phyloP scores from a whole-genome alignment of 2,113 vertebrate genomes.

The Centropus bengalensis region DNA sequence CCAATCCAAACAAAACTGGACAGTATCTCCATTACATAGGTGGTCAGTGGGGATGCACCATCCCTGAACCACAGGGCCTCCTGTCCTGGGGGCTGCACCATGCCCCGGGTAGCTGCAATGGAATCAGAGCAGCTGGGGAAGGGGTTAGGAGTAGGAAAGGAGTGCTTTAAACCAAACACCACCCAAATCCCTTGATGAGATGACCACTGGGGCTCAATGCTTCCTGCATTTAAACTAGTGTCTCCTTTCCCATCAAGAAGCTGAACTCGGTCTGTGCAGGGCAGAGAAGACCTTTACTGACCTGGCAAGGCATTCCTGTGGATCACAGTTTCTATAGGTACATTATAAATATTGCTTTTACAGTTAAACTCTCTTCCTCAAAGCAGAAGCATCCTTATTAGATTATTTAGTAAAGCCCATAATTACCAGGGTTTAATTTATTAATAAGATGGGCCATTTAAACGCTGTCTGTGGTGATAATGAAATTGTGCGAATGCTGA shows the following conservation, averaged over 20 bases:
- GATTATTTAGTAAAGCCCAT: constrained; percentile 7
- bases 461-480: background rate
- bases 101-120: background rate
- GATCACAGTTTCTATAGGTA: background rate
- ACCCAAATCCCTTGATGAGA: background rate
- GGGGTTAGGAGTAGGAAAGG: background rate
- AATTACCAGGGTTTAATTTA: constrained; percentile 12
- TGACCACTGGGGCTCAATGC: background rate
- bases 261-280: background rate
- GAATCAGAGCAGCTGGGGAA: background rate
- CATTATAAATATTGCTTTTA: background rate
- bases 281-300: background rate
- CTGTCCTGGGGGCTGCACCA: accelerated
- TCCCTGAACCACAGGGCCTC: background rate
- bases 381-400: background rate
- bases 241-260: background rate
- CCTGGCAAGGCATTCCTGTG: background rate
- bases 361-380: background rate
- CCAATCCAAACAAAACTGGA: background rate
- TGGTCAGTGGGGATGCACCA: background rate
- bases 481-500: background rate
- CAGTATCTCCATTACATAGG: background rate
- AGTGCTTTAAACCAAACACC: background rate
- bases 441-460: background rate
- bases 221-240: background rate